Percentiles rank a stretch among this genome's conserved stretches.
These are phyloP conservation scores for Smutsia temminckii DNA, from an alignment of 2,797 vertebrate species.

Conservation along the genomic window DNA sequence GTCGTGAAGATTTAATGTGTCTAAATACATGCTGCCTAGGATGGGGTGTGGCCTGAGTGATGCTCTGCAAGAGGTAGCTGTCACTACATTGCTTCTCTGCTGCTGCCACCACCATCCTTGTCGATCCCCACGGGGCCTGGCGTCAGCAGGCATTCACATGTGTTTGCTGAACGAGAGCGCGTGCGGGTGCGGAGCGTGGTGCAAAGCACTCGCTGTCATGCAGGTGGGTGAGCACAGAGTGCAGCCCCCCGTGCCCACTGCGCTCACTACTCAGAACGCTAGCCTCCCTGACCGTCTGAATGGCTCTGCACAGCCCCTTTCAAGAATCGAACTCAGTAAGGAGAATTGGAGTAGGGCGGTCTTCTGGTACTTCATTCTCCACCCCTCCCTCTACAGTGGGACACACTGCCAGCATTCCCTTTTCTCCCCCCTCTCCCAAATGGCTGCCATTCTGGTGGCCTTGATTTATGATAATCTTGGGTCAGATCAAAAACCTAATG, in stretches of 20 bases:
- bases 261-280: neutral
- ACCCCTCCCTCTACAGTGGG: neutral
- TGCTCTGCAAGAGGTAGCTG: neutral
- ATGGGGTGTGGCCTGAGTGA: neutral
- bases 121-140: neutral
- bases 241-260: rapidly evolving
- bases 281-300: neutral
- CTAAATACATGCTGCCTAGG: neutral
- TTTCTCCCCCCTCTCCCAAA: no score
- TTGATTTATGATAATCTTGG: neutral
- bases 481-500: neutral
- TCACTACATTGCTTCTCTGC: neutral
- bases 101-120: neutral
- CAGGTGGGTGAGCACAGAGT: neutral
- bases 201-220: neutral
- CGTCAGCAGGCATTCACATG: neutral
- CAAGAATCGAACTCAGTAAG: neutral
- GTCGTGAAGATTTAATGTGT: neutral
- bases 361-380: neutral
- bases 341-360: neutral
- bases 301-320: neutral
- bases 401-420: neutral
- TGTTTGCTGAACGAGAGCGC: neutral
- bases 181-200: neutral
- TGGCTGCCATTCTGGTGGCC: neutral